Evolutionary conservation across 2,888 invertebrate genomes (phyloP), one percentile per base, ranked within the genome.

Genomic region (Diarsia mendica): DNA sequence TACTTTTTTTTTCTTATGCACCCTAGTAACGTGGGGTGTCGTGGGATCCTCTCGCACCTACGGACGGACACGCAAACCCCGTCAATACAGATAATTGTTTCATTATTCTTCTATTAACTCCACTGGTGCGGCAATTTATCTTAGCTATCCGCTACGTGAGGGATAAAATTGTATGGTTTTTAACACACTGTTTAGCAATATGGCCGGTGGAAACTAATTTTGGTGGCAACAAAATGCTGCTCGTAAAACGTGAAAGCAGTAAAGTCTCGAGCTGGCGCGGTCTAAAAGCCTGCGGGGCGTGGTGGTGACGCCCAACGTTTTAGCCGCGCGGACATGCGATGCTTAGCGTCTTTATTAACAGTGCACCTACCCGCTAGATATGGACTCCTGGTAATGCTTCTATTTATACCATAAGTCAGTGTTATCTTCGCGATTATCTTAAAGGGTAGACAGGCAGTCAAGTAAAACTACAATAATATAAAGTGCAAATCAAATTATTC

Each of bases 101-200:
- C 96, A 96, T 96, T 96, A 96, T 95, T 95, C 93, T 95, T 95
- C 93, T 95, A 96, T 96, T 96, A 96, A 96, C 96, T 96, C 94
- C 92, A 90, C 91, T 93, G 92, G 91, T 86, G 91, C 90, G 90
- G 91, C 91, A 89, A 95, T 94, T 93, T 93, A 91, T 95, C 92
- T 92, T 87, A 85, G 88, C 84, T 80, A 79, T n/a, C n/a, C n/a
- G n/a, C n/a, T n/a, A 82, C 84, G 82, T 81, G 81, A 82, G 88
- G 82, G 86, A 82, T 87, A 85, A 78, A 80, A 76, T 84, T 87
- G 87, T 85, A 85, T 83, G 79, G 82, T 86, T 88, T 87, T 88
- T 88, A 87, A 81, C 82, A 83, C 88, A 86, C 86, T 81, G 84
- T 87, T 87, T 85, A 84, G 79, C 85, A 76, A 77, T 84, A 87